phyloP scores from a whole-genome alignment of 2,888 invertebrate species.

The Melieria omissa region DNA sequence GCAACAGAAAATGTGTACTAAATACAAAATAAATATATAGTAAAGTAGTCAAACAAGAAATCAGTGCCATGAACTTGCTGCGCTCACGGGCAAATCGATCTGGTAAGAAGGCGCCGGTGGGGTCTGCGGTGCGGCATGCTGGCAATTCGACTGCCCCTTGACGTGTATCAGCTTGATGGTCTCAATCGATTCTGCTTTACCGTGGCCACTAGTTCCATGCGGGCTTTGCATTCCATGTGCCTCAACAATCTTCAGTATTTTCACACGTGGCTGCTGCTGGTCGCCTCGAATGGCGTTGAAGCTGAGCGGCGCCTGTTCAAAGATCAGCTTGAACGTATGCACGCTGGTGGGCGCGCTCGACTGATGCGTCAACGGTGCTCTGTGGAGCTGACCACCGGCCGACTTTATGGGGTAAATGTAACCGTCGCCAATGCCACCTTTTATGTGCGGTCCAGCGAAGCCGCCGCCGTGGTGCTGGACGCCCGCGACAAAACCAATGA shows the following conservation, averaged over 20 bases:
- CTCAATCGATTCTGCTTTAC: not conserved
- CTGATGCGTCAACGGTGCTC: too few species aligned
- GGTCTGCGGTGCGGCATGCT: too few species aligned
- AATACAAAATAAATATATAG: too few species aligned
- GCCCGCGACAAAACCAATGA: not conserved
- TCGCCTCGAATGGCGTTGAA: not conserved
- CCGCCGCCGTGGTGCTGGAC: not conserved
- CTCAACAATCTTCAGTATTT: not conserved
- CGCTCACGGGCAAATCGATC: too few species aligned
- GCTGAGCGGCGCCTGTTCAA: too few species aligned
- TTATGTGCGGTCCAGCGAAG: conserved; percentile 1
- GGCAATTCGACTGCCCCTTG: not conserved
- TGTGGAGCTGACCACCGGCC: not conserved
- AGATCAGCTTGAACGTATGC: too few species aligned
- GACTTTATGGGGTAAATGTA: conserved; percentile 38
- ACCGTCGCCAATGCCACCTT: conserved; percentile 42
- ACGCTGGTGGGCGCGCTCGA: too few species aligned
- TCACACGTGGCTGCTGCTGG: not conserved
- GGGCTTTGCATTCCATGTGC: not conserved
- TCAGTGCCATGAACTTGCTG: not conserved
- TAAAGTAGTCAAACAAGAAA: not conserved
- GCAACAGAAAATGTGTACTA: too few species aligned
- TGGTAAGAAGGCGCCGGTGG: too few species aligned
- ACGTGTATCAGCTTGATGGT: not conserved
- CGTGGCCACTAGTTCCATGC: not conserved